Evolutionary conservation across 2,888 invertebrate genomes (phyloP).

Genomic region (Lithosia quadra): DNA sequence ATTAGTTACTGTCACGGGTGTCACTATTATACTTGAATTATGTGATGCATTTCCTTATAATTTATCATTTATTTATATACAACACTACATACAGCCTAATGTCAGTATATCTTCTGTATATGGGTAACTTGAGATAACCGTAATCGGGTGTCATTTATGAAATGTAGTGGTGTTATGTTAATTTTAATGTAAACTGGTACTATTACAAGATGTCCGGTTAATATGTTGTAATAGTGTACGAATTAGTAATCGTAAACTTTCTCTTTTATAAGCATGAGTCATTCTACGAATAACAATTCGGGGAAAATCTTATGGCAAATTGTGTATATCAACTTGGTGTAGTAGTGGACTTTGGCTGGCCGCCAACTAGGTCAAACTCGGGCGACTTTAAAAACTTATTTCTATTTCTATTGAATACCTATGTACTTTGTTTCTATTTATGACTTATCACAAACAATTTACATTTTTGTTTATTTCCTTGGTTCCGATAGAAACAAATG

Average conservation of each 20-base stretch:
- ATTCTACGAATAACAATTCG: constrained; percentile 42
- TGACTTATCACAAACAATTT: constrained; percentile 14
- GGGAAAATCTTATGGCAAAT: constrained; percentile 47
- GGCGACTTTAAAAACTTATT: constrained; percentile 60
- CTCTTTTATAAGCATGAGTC: constrained; percentile 37
- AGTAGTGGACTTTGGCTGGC: constrained; percentile 68
- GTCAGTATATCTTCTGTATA: constrained; percentile 10
- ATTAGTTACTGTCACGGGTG: constrained; percentile 28
- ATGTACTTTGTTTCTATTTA: constrained; percentile 10
- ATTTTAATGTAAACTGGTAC: constrained; percentile 4
- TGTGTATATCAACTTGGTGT: constrained; percentile 59
- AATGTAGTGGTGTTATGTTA: constrained; percentile 5
- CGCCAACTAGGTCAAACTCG: constrained; percentile 78
- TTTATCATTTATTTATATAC: constrained; percentile 27
- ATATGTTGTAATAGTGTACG: constrained; percentile 31
- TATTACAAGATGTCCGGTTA: constrained; percentile 21
- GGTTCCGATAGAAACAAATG: background rate
- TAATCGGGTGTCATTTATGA: background rate
- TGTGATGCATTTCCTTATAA: constrained; percentile 18
- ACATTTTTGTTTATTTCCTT: background rate
- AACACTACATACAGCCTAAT: constrained; percentile 15
- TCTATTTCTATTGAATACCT: constrained; percentile 46
- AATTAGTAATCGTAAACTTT: constrained; percentile 33
- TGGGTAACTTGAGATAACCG: constrained; percentile 17
- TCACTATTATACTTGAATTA: constrained; percentile 27